Evolutionary conservation across 1,140 invertebrate genomes (phyloP).

Genomic region (Bilobella aurantiaca): DNA sequence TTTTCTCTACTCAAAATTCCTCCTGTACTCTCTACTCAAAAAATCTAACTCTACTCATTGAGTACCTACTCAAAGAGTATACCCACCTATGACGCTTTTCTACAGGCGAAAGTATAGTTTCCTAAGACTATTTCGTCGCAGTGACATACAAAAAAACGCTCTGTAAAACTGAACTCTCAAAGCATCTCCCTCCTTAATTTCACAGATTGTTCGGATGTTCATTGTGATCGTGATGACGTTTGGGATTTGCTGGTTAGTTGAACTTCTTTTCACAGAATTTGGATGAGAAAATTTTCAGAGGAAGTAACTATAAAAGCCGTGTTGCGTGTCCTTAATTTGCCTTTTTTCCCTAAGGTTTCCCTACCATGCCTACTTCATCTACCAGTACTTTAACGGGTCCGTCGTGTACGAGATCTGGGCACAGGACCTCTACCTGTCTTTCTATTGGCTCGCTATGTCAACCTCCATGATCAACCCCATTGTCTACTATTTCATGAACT

Average conservation of each 20-base stretch:
- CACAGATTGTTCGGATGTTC: constrained; percentile 75
- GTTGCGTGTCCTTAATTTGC: neutral
- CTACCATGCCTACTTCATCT: constrained; percentile 78
- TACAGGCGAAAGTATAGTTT: too few species aligned
- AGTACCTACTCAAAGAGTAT: too few species aligned
- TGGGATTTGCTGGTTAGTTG: constrained; percentile 61
- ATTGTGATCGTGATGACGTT: constrained; percentile 72
- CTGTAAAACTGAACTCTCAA: too few species aligned
- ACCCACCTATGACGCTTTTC: too few species aligned
- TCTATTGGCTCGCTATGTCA: constrained; percentile 87
- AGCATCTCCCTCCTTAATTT: constrained; percentile 10
- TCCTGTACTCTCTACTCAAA: too few species aligned
- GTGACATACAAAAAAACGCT: too few species aligned
- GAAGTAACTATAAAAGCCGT: too few species aligned
- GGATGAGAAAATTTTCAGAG: too few species aligned
- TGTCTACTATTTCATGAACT: constrained; percentile 87
- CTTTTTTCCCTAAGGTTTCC: constrained; percentile 47
- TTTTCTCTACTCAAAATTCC: too few species aligned
- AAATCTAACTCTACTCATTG: too few species aligned
- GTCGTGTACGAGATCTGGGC: constrained; percentile 60
- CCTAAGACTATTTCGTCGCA: too few species aligned
- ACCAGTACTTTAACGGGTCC: constrained; percentile 62
- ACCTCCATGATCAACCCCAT: constrained; percentile 85
- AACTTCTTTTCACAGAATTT: too few species aligned
- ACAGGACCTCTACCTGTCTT: constrained; percentile 67